Percentiles rank a stretch among this genome's conserved stretches.
Evolutionary conservation across 64 coral and sea anemone genomes (phyloP).

Genomic region (Acropora yongei): DNA sequence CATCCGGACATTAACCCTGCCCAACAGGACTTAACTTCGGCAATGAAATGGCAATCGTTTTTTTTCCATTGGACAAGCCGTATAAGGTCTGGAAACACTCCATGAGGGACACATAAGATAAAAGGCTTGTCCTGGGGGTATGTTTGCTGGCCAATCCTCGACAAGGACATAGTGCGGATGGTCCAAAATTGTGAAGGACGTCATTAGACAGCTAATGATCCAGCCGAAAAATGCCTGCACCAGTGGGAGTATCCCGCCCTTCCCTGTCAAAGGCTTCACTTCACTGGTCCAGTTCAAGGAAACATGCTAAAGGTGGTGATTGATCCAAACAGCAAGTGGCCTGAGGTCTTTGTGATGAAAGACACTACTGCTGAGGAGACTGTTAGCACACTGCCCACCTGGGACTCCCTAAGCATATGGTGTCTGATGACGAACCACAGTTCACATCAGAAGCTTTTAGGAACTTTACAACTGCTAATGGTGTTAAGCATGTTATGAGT

Average conservation of each 20-base stretch:
- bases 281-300: conserved; percentile 21
- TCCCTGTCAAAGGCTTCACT: conserved; percentile 62
- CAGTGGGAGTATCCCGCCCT: conserved; percentile 44
- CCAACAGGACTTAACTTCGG: too few species aligned
- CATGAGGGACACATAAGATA: background rate
- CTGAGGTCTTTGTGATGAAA: background rate
- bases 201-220: conserved; percentile 38
- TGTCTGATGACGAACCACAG: background rate
- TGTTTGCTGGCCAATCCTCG: conserved; percentile 41
- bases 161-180: conserved; percentile 36
- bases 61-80: too few species aligned
- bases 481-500: too few species aligned
- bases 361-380: background rate
- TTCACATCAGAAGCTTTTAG: background rate
- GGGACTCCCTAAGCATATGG: background rate
- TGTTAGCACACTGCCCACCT: background rate
- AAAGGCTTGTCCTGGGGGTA: too few species aligned
- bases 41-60: too few species aligned
- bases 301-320: background rate
- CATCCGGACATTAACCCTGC: too few species aligned
- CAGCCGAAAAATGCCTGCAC: background rate
- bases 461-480: background rate
- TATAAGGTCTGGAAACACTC: background rate
- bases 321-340: background rate
- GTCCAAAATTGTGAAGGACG: conserved; percentile 13